phyloP scores from a whole-genome alignment of 2,113 vertebrate genomes.

The Tursiops truncatus region DNA sequence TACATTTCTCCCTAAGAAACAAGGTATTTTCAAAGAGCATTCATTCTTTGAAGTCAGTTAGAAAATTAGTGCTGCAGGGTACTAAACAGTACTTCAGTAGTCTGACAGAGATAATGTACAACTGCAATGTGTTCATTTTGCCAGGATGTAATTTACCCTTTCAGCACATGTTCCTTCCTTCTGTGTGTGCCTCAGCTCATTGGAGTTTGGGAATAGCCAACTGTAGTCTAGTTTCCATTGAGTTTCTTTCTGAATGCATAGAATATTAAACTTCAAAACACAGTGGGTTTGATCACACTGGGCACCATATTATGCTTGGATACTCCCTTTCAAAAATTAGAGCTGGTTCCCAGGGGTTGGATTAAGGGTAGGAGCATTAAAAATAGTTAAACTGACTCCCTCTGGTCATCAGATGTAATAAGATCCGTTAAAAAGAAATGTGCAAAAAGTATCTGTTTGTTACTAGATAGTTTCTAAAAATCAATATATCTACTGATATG shows the following conservation, averaged over 20 bases:
- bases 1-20: conserved; percentile 28
- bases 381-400: background rate
- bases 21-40: conserved; percentile 44
- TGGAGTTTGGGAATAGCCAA: background rate
- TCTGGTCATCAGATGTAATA: background rate
- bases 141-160: conserved; percentile 23
- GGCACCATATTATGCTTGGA: background rate
- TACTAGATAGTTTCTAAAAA: background rate
- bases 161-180: background rate
- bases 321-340: background rate
- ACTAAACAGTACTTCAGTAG: background rate
- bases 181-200: background rate
- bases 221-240: background rate
- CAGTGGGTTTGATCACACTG: background rate
- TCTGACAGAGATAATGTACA: conserved; percentile 23
- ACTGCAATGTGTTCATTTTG: background rate
- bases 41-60: conserved; percentile 34
- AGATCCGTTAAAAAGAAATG: background rate
- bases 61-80: conserved; percentile 49
- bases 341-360: background rate
- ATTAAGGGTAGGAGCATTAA: background rate
- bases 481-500: background rate
- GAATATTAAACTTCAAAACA: background rate
- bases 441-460: background rate
- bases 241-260: background rate